A percentile compares a stretch with the other conserved stretches of the same genome.
Conservation (phyloP, 2,797 vertebrate species). For the Cryptoprocta ferox region DNA sequence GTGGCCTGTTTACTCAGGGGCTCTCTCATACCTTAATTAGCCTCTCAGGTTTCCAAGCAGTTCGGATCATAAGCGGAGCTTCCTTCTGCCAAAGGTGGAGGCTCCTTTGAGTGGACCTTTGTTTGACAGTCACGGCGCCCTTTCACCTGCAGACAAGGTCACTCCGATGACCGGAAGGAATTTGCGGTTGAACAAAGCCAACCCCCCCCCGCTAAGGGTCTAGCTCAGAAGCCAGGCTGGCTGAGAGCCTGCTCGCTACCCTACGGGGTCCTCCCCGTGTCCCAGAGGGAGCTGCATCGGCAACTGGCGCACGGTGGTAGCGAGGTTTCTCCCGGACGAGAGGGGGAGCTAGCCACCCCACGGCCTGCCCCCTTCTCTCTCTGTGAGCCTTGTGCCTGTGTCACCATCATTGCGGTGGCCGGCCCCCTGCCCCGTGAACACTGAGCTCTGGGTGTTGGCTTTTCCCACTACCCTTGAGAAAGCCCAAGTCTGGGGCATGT, state of each 20-base stretch:
- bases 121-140: not conserved
- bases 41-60: not conserved
- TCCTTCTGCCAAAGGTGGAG: not conserved
- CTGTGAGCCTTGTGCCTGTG: fast-evolving
- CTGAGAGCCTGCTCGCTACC: not conserved
- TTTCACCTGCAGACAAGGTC: not conserved
- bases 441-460: not conserved
- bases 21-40: not conserved
- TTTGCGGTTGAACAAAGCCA: not conserved
- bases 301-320: fast-evolving
- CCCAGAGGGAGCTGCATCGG: not conserved
- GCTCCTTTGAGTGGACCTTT: too few relatives aligned
- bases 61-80: not conserved
- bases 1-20: not conserved
- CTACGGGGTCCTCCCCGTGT: fast-evolving
- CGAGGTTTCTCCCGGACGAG: not conserved
- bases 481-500: not conserved
- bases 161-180: fast-evolving
- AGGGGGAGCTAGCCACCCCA: fast-evolving
- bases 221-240: too few relatives aligned
- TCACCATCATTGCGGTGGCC: fast-evolving
- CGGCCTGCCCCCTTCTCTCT: too few relatives aligned
- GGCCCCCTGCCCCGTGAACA: not conserved
- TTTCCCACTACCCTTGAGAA: not conserved
- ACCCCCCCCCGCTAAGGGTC: fast-evolving